Evolutionary conservation across 2,113 vertebrate genomes (phyloP).

Genomic region (Tychaedon coryphoeus): DNA sequence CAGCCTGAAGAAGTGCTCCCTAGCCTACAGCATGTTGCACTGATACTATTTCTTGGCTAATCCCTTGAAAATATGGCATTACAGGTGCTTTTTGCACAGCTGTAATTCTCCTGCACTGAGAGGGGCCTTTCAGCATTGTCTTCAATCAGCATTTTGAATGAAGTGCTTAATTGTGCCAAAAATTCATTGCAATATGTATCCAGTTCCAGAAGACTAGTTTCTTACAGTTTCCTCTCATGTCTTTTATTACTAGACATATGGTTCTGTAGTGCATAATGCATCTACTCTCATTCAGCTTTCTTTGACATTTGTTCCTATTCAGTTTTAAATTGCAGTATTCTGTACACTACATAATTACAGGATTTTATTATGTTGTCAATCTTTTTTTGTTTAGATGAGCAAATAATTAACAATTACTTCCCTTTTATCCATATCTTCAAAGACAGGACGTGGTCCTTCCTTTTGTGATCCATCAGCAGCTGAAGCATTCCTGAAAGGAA

Average conservation of each 20-base stretch:
- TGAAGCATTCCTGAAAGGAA: conserved; percentile 10
- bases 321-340: not conserved
- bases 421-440: not conserved
- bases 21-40: too few species aligned
- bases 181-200: not conserved
- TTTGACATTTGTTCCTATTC: not conserved
- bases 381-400: not conserved
- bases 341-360: not conserved
- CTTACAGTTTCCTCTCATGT: not conserved
- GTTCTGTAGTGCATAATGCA: not conserved
- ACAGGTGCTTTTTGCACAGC: not conserved
- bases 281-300: not conserved
- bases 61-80: not conserved
- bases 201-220: not conserved
- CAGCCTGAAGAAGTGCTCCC: not conserved
- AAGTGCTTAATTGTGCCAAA: not conserved
- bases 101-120: not conserved
- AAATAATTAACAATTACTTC: conserved; percentile 15
- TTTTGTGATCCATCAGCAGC: conserved; percentile 4
- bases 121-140: not conserved
- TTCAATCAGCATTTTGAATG: not conserved
- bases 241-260: not conserved
- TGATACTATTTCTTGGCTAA: not conserved
- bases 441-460: not conserved
- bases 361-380: not conserved